Evolutionary conservation across 2,888 invertebrate species (phyloP).

Genomic region (Branchipolynoe longqiensis): DNA sequence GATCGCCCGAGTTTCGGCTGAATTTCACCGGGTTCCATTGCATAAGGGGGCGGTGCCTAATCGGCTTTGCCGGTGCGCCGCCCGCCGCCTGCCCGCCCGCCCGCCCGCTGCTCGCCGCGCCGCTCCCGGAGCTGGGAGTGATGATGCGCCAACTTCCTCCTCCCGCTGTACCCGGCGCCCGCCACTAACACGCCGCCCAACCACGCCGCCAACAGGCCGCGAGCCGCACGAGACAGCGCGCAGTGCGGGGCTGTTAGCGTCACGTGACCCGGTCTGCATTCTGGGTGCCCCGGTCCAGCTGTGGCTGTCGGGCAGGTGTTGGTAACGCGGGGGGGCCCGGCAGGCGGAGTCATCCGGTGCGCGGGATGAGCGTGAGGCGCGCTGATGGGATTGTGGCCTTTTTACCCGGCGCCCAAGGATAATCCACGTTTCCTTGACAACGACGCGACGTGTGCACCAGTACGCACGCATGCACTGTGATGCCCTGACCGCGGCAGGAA

Average conservation of each 20-base stretch:
- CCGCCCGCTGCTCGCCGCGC: background rate
- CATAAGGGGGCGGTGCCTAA: conserved; percentile 42
- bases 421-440: conserved; percentile 48
- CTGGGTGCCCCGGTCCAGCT: too few species aligned
- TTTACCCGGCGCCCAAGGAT: conserved; percentile 19
- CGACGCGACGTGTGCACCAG: background rate
- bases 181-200: too few species aligned
- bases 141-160: too few species aligned
- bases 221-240: too few species aligned
- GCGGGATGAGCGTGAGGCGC: conserved; percentile 2
- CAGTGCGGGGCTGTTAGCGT: background rate
- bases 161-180: background rate
- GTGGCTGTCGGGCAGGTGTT: too few species aligned
- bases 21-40: conserved; percentile 55
- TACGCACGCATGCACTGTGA: too few species aligned
- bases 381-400: conserved; percentile 30
- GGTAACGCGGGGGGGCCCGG: background rate
- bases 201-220: too few species aligned
- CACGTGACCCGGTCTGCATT: background rate
- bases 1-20: conserved; percentile 40
- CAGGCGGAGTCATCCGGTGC: conserved; percentile 50
- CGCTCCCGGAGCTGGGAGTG: too few species aligned
- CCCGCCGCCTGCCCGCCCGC: background rate
- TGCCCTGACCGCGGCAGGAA: background rate
- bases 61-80: conserved; percentile 35